Evolutionary conservation across 1,140 invertebrate species (phyloP).

Genomic region (Chironomus tepperi): DNA sequence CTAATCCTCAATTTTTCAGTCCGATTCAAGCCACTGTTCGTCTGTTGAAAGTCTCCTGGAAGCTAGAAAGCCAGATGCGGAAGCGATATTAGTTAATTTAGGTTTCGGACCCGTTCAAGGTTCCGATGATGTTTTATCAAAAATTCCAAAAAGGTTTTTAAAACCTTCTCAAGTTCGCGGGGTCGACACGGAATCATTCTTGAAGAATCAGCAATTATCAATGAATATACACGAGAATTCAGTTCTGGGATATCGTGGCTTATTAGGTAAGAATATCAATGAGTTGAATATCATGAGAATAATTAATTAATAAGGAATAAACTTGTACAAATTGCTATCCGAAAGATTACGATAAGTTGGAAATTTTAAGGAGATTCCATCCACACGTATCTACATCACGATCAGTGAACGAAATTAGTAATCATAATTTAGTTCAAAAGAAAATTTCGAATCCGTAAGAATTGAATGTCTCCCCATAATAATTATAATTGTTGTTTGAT

Average conservation of each 20-base stretch:
- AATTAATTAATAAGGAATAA: background rate
- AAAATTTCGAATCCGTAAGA: constrained; percentile 16
- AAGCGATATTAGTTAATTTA: constrained; percentile 55
- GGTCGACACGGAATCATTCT: constrained; percentile 50
- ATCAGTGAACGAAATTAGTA: background rate
- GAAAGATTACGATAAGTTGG: constrained; percentile 23
- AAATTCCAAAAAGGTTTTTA: constrained; percentile 54
- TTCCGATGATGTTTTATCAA: constrained; percentile 41
- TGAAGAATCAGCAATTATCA: constrained; percentile 49
- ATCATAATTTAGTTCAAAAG: background rate
- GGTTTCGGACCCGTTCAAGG: constrained; percentile 48
- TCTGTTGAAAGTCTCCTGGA: constrained; percentile 63
- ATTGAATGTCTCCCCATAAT: background rate
- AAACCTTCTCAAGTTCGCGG: constrained; percentile 52
- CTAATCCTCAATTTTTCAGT: constrained; percentile 45
- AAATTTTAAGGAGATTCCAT: constrained; percentile 26
- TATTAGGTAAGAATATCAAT: constrained; percentile 43
- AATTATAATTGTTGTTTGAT: background rate
- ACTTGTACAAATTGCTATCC: background rate
- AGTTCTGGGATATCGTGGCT: constrained; percentile 53
- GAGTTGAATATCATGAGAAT: background rate
- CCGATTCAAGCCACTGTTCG: constrained; percentile 59
- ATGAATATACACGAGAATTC: constrained; percentile 50
- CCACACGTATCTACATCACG: constrained; percentile 18
- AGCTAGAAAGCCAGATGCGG: constrained; percentile 55